Percentiles rank a stretch among this genome's conserved stretches.
These are phyloP conservation scores for Gandaritis pyraliata DNA, from an alignment of 2,888 invertebrate species.

Conservation along the genomic window DNA sequence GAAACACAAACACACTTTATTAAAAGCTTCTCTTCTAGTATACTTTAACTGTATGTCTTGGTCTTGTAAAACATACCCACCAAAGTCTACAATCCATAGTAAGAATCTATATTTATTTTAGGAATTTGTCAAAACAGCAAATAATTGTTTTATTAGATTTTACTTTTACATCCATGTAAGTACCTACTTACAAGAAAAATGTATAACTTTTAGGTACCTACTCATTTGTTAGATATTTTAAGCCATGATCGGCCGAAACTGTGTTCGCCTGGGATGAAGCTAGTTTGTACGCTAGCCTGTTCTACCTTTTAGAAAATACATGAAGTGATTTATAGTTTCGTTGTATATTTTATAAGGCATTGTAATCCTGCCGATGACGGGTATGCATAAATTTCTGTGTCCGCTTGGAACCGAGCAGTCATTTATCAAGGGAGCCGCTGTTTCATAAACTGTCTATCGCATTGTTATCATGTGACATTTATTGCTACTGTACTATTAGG, in stretches of 20 bases:
- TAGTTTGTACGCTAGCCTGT: constrained; percentile 7
- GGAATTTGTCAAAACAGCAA: no score
- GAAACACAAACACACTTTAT: constrained; percentile 24
- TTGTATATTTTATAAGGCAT: constrained; percentile 45
- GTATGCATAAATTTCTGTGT: constrained; percentile 68
- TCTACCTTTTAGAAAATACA: constrained; percentile 22
- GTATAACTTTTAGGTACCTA: constrained; percentile 1
- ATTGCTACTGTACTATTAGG: constrained; percentile 63
- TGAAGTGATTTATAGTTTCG: constrained; percentile 37
- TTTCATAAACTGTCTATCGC: constrained; percentile 75
- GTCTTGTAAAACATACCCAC: neutral
- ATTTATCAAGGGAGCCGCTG: constrained; percentile 70
- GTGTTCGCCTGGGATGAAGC: no score
- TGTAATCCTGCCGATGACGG: constrained; percentile 67
- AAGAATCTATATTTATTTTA: no score
- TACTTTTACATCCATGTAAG: neutral
- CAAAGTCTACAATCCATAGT: no score
- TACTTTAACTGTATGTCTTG: constrained; percentile 3
- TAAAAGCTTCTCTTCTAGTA: constrained; percentile 6
- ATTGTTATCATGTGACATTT: constrained; percentile 78
- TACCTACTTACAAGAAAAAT: neutral
- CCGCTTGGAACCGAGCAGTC: constrained; percentile 54
- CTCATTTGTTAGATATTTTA: no score
- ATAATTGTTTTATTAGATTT: no score
- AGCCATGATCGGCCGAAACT: no score